A percentile compares a stretch with the other conserved stretches of the same genome.
These are phyloP conservation scores for Malurus alboscapulatus DNA, from an alignment of 2,113 vertebrate species.

Conservation along the genomic window DNA sequence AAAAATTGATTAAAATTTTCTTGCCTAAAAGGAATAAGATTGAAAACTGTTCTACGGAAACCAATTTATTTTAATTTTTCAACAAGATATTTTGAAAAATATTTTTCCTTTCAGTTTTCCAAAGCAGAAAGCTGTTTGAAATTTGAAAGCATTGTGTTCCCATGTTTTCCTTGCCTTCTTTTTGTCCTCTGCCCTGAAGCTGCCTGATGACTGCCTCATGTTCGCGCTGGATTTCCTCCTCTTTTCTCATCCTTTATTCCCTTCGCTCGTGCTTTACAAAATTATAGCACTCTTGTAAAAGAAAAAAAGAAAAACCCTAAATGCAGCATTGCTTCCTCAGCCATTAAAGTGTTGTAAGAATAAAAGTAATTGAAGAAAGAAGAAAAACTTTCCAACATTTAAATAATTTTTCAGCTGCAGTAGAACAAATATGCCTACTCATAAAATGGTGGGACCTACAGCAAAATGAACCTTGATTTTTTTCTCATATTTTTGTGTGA, in stretches of 20 bases:
- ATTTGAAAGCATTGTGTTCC: background rate
- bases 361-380: background rate
- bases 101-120: background rate
- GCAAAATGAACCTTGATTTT: background rate
- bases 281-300: background rate
- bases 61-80: background rate
- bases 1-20: background rate
- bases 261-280: background rate
- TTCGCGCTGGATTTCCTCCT: background rate
- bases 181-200: background rate
- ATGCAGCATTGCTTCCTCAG: background rate
- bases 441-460: background rate
- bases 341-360: background rate
- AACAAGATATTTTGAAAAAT: background rate
- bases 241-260: background rate
- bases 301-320: background rate
- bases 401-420: background rate
- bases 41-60: background rate
- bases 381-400: background rate
- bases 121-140: background rate
- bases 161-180: background rate
- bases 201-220: rapidly evolving
- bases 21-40: background rate
- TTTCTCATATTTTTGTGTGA: background rate
- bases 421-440: background rate